Base-by-base conservation (phyloP, 2,113 vertebrate genomes). In the Cinclus cinclus region DNA sequence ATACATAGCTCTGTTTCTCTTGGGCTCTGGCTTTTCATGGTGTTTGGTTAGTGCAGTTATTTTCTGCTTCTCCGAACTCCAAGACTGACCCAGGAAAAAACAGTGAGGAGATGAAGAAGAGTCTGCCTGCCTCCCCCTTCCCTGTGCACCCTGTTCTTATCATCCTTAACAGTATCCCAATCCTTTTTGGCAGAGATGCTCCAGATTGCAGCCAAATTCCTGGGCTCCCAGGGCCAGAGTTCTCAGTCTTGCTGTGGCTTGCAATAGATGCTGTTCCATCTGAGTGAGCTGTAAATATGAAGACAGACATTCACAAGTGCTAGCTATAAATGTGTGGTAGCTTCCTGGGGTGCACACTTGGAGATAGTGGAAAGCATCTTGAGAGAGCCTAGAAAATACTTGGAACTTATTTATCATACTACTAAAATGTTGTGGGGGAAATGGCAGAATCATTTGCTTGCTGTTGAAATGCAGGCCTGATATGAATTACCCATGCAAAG, bases 331-430 rank as follows among this genome's bases (percentile, higher is more conserved):
- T 30, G 25, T 3, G 1, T 37, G 63, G 31, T 52, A 3, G 11
- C 44, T 82, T 92, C 77, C 77, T 62, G 49, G 77, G 77, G 62
- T 82, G 41, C 0, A 0, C 15, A 0, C 50, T 73, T 4, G 0
- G 79, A 68, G 71, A 60, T 9, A 39, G 84, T 19, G 41, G 28
- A 73, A 75, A 85, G 60, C 73, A 76, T 77, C 78, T 75, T 76
- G 89, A 85, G 84, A 85, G 50, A 91, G 44, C 70, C 70, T 89
- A 52, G 70, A 58, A 79, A 89, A 69, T n/a, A 15, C 78, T 96
- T 87, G 79, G 53, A 87, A 77, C 39, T 73, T 89, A 41, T 31
- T 74, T 92, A 78, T 70, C 42, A 7, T 33, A 3, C 49, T 33
- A 10, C 67, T 87, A 35, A 82, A 80, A 47, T 11, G 5, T 78